A percentile compares a stretch with the other conserved stretches of the same genome.
phyloP scores from a whole-genome alignment of 2,797 vertebrate species.

The Micrastur ruficollis region DNA sequence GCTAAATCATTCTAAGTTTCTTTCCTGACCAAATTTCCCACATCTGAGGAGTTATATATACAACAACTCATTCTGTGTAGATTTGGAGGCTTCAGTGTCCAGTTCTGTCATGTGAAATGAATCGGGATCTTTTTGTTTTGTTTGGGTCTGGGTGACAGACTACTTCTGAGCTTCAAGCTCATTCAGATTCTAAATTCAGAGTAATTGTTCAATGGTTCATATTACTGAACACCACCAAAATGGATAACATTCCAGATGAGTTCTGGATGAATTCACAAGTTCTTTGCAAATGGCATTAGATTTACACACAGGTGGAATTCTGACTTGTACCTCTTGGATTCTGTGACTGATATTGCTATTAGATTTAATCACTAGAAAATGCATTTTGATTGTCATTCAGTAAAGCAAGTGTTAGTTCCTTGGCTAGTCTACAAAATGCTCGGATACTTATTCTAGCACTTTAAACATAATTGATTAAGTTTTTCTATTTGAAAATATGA shows the following conservation, averaged over 20 bases:
- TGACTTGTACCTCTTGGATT: neutral
- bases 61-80: neutral
- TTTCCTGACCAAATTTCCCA: neutral
- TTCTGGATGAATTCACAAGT: neutral
- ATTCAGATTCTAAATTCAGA: neutral
- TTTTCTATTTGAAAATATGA: neutral
- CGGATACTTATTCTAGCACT: neutral
- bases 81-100: neutral
- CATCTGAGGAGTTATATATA: neutral
- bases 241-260: neutral
- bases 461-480: neutral
- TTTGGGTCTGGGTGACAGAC: neutral
- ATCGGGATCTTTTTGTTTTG: neutral
- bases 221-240: neutral
- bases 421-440: neutral
- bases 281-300: neutral
- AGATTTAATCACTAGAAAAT: neutral
- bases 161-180: neutral
- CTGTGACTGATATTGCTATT: neutral
- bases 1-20: neutral
- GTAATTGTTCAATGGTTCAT: neutral
- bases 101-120: neutral
- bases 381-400: neutral
- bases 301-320: neutral
- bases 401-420: neutral